Base-by-base conservation (phyloP, 2,797 vertebrate species). In the Todus mexicanus region DNA sequence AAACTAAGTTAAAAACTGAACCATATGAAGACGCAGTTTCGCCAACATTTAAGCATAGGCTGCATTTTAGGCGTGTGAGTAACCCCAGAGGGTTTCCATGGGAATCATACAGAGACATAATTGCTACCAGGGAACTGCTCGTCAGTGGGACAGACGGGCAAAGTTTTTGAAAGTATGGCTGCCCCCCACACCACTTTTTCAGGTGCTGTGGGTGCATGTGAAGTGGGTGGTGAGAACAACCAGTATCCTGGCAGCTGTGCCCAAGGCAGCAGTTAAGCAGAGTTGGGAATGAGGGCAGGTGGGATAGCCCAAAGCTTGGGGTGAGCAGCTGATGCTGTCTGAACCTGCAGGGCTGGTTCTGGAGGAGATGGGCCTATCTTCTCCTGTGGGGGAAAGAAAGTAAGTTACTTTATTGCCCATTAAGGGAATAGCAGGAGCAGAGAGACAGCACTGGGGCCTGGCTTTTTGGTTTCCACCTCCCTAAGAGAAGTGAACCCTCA, bases 301-400 rank as follows among this genome's bases (percentile, higher is more conserved):
- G 33, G 26, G 35, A 27, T 31, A 4, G 3, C 20, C 13, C 0
- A 0, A 38, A 87, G 22, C 21, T 18, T 0, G 0, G 5, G 3
- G 4, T 10, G 22, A 50, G 11, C 35, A 25, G 42, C 18, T 3
- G 4, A 2, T 16, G 56, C 37, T 66, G 9, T 3, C 33, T 7
- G 33, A 51, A 31, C 18, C 64, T 29, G 22, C 53, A 19, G 65
- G 63, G 16, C 23, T 57, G 38, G 14, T 26, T 42, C 37, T 5
- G 31, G 33, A 68, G n/a, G 27, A 40, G 5, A 11, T 0, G 1
- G 25, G 31, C 17, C 29, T 26, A 15, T 4, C n/a, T 51, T 71
- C 18, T 73, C 8, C 23, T 12, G 1, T 1, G 1, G 6, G 23
- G 21, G 5, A 76, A 63, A 76, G 15, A 70, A 77, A 54, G 23